Percentiles rank a stretch among this genome's conserved stretches.
phyloP scores from a whole-genome alignment of 2,888 invertebrate genomes.

The Idaea straminata region DNA sequence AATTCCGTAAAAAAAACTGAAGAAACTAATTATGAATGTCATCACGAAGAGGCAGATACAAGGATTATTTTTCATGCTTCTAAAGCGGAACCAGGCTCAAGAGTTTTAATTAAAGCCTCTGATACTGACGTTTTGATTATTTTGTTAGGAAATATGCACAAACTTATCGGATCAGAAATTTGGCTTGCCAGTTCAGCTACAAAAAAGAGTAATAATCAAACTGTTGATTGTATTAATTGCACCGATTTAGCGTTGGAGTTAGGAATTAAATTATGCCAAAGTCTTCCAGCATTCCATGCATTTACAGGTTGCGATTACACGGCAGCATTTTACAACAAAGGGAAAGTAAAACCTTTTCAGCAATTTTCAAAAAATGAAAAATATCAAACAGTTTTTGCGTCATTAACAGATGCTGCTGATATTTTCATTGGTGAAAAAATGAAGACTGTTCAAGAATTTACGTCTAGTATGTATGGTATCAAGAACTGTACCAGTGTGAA shows the following conservation, averaged over 20 bases:
- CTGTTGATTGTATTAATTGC: no score
- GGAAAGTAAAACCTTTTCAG: constrained; percentile 34
- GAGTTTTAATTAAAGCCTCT: no score
- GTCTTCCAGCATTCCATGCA: neutral
- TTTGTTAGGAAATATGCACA: no score
- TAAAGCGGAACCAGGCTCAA: no score
- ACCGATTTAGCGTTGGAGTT: neutral
- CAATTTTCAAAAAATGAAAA: constrained; percentile 34
- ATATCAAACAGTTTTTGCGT: constrained; percentile 39
- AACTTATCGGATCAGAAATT: no score
- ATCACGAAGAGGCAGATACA: constrained; percentile 25
- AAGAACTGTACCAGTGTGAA: constrained; percentile 26
- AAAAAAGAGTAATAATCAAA: no score
- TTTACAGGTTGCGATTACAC: constrained; percentile 4
- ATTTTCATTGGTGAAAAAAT: constrained; percentile 38
- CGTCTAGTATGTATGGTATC: constrained; percentile 31
- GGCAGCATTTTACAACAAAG: constrained; percentile 20
- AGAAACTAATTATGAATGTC: no score
- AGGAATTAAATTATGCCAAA: constrained; percentile 1
- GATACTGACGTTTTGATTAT: no score
- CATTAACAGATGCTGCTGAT: constrained; percentile 33
- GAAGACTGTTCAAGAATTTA: constrained; percentile 40
- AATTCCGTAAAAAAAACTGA: no score
- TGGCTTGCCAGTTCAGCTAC: no score
- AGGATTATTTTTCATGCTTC: constrained; percentile 10